These are phyloP conservation scores for Acanthurus lineatus DNA, from an alignment of 2,797 vertebrate species.

Conservation along the genomic window DNA sequence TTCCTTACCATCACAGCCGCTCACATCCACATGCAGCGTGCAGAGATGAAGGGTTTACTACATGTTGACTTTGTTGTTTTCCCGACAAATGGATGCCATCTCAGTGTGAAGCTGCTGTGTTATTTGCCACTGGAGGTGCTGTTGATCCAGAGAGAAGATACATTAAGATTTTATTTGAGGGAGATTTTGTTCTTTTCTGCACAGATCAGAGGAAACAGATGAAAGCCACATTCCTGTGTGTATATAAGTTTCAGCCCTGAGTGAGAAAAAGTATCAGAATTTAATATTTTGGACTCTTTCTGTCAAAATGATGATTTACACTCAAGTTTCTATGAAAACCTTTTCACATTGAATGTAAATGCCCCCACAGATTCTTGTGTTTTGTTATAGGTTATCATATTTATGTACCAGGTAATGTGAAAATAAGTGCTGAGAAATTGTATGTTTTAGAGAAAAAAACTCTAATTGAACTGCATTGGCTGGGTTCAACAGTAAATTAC, in stretches of 20 bases:
- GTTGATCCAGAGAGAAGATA: conserved; percentile 16
- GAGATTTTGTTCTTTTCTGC: conserved; percentile 2
- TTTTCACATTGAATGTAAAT: not conserved
- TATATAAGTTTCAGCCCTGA: conserved; percentile 5
- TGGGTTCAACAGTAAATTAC: conserved; percentile 32
- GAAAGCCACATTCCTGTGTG: conserved; percentile 12
- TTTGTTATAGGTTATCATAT: conserved; percentile 27
- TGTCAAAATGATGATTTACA: not conserved
- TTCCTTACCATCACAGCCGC: conserved; percentile 26
- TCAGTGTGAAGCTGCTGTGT: conserved; percentile 1
- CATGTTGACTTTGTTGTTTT: conserved; percentile 19
- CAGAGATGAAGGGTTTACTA: conserved; percentile 13
- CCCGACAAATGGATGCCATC: not conserved
- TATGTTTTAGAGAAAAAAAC: conserved; percentile 44
- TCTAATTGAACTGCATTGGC: conserved; percentile 41
- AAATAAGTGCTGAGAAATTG: conserved; percentile 30
- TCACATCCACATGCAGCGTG: not conserved
- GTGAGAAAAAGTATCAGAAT: not conserved
- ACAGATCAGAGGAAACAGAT: conserved; percentile 16
- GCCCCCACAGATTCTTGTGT: not conserved
- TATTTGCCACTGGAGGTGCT: conserved; percentile 42
- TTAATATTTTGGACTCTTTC: not conserved
- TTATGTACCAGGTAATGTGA: conserved; percentile 32
- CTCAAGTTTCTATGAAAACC: not conserved
- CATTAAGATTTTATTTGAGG: conserved; percentile 3